Conservation (phyloP, 2,113 vertebrate genomes). For the Chionis minor region DNA sequence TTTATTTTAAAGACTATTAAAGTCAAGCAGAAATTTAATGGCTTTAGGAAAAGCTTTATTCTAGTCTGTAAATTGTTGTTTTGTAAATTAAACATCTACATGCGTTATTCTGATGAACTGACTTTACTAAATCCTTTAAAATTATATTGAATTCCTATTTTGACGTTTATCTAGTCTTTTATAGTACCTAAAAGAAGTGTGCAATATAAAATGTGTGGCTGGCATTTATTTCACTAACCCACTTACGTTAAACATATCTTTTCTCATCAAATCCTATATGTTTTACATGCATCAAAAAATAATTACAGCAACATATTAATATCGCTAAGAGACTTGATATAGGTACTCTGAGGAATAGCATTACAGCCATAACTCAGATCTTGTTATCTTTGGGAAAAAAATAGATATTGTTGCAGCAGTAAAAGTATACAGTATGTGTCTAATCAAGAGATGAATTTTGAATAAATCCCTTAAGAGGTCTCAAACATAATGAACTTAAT, state of each 20-base stretch:
- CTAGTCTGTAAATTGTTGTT: neutral
- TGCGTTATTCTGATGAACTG: slow-evolving; percentile 23
- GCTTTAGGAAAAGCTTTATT: slow-evolving; percentile 27
- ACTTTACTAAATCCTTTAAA: slow-evolving; percentile 19
- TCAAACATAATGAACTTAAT: slow-evolving; percentile 79
- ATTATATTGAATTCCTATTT: slow-evolving; percentile 28
- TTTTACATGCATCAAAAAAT: slow-evolving; percentile 63
- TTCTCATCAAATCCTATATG: slow-evolving; percentile 51
- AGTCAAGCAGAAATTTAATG: neutral
- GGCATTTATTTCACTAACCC: slow-evolving; percentile 48
- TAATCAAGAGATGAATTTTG: slow-evolving; percentile 79
- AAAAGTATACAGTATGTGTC: slow-evolving; percentile 67
- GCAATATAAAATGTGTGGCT: neutral
- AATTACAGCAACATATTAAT: slow-evolving; percentile 65
- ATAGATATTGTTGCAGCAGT: slow-evolving; percentile 79
- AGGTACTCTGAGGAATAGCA: slow-evolving; percentile 70
- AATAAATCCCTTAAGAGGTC: slow-evolving; percentile 81
- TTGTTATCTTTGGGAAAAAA: slow-evolving; percentile 79
- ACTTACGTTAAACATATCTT: slow-evolving; percentile 48
- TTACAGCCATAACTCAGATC: slow-evolving; percentile 78
- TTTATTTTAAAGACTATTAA: slow-evolving; percentile 39
- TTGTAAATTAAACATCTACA: slow-evolving; percentile 44
- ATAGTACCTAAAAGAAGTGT: neutral
- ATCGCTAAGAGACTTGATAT: slow-evolving; percentile 33
- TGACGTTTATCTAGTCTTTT: slow-evolving; percentile 20